Evolutionary conservation across 2,797 vertebrate genomes (phyloP).

Genomic region (Simalia tracyae): DNA sequence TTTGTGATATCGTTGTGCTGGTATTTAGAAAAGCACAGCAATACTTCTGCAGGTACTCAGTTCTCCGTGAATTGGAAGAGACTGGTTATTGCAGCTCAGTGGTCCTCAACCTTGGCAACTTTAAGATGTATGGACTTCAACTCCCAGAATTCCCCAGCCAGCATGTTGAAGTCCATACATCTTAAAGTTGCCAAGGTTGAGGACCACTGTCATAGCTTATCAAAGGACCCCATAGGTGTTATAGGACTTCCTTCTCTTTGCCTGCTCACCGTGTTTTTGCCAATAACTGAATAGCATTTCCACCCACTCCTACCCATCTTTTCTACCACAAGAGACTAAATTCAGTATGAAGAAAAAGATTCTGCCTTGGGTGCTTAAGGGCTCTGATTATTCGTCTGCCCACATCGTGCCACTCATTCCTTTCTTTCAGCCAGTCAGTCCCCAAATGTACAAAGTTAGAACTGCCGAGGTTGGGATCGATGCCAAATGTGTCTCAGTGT

Average conservation of each 20-base stretch:
- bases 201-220: background rate
- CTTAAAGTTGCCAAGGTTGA: too few species aligned
- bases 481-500: constrained; percentile 54
- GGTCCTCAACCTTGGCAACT: too few species aligned
- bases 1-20: too few species aligned
- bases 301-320: background rate
- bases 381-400: constrained; percentile 46
- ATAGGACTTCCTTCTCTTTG: rapidly evolving
- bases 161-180: too few species aligned
- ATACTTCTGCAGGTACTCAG: too few species aligned
- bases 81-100: too few species aligned
- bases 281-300: background rate
- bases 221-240: background rate
- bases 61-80: too few species aligned
- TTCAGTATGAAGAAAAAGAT: background rate
- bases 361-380: constrained; percentile 14
- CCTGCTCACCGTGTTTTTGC: rapidly evolving
- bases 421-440: constrained; percentile 60
- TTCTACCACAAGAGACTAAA: background rate
- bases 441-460: constrained; percentile 55
- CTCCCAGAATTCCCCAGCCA: too few species aligned
- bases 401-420: constrained; percentile 42
- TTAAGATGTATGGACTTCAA: too few species aligned
- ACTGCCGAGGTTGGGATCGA: constrained; percentile 38
- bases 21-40: too few species aligned